Conservation (phyloP, 2,113 vertebrate genomes). For the Malurus elegans region DNA sequence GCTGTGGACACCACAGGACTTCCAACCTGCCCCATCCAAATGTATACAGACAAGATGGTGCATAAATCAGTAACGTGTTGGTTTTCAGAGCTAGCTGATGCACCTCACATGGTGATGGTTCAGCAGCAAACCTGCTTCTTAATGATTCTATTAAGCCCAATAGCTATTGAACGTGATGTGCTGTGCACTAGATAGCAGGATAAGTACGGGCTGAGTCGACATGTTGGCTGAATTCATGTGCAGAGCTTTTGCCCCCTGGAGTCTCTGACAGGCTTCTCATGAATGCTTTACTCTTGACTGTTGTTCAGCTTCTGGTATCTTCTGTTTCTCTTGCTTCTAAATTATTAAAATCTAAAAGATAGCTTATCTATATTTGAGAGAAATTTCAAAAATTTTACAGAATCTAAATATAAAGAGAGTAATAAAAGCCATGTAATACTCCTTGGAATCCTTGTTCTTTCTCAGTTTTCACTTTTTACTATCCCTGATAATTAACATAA, state of each 20-base stretch:
- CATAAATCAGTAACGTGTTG: not conserved
- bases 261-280: not conserved
- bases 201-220: not conserved
- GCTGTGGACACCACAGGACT: not conserved
- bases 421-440: not conserved
- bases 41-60: accelerated
- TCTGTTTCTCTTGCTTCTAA: not conserved
- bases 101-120: not conserved
- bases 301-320: not conserved
- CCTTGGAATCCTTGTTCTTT: not conserved
- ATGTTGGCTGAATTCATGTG: not conserved
- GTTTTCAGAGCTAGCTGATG: not conserved
- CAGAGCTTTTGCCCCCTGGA: not conserved
- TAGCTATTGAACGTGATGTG: not conserved
- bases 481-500: not conserved
- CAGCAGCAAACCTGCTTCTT: not conserved
- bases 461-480: not conserved
- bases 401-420: not conserved
- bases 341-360: not conserved
- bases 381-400: not conserved
- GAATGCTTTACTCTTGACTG: not conserved
- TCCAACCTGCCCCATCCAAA: not conserved
- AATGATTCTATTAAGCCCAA: not conserved
- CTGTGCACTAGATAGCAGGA: accelerated
- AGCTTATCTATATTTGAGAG: not conserved